A percentile compares a stretch with the other conserved stretches of the same genome.
Evolutionary conservation across 2,797 vertebrate species (phyloP).

Genomic region (Moxostoma hubbsi): DNA sequence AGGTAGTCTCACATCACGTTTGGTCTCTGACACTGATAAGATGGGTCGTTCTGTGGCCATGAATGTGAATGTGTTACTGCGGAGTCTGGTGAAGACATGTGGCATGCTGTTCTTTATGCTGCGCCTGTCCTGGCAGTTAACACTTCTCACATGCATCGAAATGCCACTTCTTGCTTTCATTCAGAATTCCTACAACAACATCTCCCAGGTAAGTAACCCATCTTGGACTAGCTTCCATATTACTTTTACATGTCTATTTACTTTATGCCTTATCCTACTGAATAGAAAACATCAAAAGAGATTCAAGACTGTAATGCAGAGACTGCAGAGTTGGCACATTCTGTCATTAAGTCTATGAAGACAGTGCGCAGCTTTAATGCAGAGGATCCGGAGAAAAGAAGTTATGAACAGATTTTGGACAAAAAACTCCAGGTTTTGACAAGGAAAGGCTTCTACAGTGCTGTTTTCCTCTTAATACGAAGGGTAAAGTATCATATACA

Average conservation of each 20-base stretch:
- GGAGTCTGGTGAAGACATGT: constrained; percentile 74
- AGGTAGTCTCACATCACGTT: constrained; percentile 82
- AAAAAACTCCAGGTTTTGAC: constrained; percentile 69
- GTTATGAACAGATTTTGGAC: constrained; percentile 73
- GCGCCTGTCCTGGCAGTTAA: constrained; percentile 82
- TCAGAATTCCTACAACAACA: constrained; percentile 74
- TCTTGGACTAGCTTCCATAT: too few species aligned
- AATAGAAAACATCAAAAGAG: constrained; percentile 77
- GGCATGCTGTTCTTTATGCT: constrained; percentile 84
- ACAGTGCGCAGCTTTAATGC: constrained; percentile 83
- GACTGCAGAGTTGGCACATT: constrained; percentile 75
- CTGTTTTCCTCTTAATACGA: constrained; percentile 64
- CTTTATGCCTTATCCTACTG: background rate
- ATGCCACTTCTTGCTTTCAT: constrained; percentile 72
- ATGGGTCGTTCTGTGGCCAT: constrained; percentile 81
- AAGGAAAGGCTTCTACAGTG: constrained; percentile 66
- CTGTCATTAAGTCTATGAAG: constrained; percentile 73
- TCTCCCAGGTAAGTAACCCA: constrained; percentile 69
- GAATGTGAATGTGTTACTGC: constrained; percentile 79
- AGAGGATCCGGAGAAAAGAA: constrained; percentile 72
- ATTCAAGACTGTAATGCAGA: constrained; percentile 81
- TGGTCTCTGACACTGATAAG: constrained; percentile 82
- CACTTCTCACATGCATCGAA: constrained; percentile 81
- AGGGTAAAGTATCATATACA: constrained; percentile 71
- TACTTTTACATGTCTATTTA: background rate